Evolutionary conservation across 2,888 invertebrate species (phyloP), one percentile per base, ranked within the genome.

Genomic region (Cantharis lateralis): DNA sequence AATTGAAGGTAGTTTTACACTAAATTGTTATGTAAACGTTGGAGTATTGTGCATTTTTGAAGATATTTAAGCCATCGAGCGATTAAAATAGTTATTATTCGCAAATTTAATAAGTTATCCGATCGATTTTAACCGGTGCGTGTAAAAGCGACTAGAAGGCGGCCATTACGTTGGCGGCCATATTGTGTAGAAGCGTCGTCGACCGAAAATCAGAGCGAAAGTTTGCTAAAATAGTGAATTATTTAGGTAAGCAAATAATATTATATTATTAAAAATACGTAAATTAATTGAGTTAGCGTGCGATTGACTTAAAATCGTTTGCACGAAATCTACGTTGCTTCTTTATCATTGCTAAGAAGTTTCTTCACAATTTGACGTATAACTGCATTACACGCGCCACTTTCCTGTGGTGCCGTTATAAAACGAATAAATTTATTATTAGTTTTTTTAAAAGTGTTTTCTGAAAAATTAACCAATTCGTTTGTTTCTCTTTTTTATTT

Each of bases 401-500:
- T 13, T 48, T 48, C 32, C 32, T 48, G 32, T 48, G 32, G 32
- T 48, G 32, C n/a, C 32, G 32, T n/a, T 48, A 48, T 48, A 48
- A n/a, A 48, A 5, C 5, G n/a, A n/a, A 48, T 48, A 48, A 48
- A 48, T 48, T n/a, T 3, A 48, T 48, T n/a, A 48, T 48, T 48
- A 48, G 32, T 48, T 48, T 48, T 48, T 48, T 48, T 48, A 48
- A 48, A 48, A 48, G 32, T 48, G n/a, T 48, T 48, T 48, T 48
- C 32, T 48, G 32, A 48, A 48, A 48, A 48, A 48, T 48, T 48
- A 48, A 48, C 32, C 32, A 48, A 48, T n/a, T 48, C 32, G 32
- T 48, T 48, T 48, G 32, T 48, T 48, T 48, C 32, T 63, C 73
- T 71, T 15, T 74, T 74, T 64, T 77, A 62, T 72, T 76, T 62